Percentiles rank a stretch among this genome's conserved stretches.
These are phyloP conservation scores for Alca torda DNA, from an alignment of 2,797 vertebrate species.

Conservation along the genomic window DNA sequence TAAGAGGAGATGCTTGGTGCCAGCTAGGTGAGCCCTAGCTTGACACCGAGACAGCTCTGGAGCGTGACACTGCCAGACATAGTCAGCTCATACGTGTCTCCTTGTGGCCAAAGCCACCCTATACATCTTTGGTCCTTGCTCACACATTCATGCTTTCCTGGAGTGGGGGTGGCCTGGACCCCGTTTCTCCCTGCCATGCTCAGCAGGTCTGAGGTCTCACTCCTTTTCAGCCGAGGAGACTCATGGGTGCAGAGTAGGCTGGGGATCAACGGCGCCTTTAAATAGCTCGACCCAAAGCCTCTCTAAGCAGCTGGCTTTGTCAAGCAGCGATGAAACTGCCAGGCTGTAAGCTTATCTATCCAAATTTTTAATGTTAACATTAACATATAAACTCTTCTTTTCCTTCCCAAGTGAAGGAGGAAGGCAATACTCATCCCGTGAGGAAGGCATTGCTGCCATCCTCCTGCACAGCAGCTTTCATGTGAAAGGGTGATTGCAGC, in stretches of 20 bases:
- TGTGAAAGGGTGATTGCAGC: rapidly evolving
- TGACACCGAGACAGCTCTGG: rapidly evolving
- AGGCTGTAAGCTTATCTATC: neutral
- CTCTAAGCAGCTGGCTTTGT: conserved; percentile 15
- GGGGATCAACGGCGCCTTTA: conserved; percentile 1
- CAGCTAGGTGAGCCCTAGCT: neutral
- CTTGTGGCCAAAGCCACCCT: neutral
- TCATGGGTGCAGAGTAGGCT: neutral
- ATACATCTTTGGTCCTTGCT: rapidly evolving
- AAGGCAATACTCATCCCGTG: neutral
- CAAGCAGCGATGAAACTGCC: neutral
- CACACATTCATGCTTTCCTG: rapidly evolving
- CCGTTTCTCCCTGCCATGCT: neutral
- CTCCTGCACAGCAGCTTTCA: neutral
- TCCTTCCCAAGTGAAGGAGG: neutral
- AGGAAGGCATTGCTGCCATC: rapidly evolving
- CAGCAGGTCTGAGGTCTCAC: neutral
- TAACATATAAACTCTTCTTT: neutral
- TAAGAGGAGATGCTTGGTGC: neutral
- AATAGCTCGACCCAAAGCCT: conserved; percentile 27
- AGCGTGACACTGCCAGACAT: rapidly evolving
- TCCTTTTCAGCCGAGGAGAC: neutral
- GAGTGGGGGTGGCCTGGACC: rapidly evolving
- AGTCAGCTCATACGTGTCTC: neutral
- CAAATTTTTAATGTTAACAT: neutral